Evolutionary conservation across 2,113 vertebrate genomes (phyloP), one percentile per base, ranked within the genome.

Genomic region (Actinemys pallida): DNA sequence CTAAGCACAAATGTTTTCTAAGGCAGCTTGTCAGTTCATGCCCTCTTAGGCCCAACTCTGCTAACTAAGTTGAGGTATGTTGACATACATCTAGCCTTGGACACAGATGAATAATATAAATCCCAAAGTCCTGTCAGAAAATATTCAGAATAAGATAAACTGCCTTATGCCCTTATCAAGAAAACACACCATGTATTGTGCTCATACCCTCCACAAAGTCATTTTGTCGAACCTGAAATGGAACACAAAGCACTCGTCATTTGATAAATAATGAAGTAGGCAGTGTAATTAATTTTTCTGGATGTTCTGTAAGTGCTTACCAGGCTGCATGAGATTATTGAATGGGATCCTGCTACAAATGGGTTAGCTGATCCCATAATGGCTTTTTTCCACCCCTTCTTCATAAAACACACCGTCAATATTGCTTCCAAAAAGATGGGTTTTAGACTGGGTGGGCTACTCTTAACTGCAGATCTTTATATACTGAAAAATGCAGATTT

Each of bases 211-310:
- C 62, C 84, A 42, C 89, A 86, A 78, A 96, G 59, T 95, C 94
- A 95, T 65, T 94, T 94, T 93, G 90, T 94, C 90, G 92, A 93
- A 95, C 29, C 76, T 54, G 72, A 97, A 89, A 79, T 3, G 1
- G 84, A 96, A 93, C 45, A 93, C 9, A 78, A 65, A 87, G 69
- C 65, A 62, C 89, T 47, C 42, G 75, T 81, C 83, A 93, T 94
- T 92, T 62, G 79, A 95, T 93, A 96, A 95, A 93, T 94, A 97
- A 93, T 81, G 89, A 90, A 96, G 86, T 25, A 96, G 88, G 54
- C 94, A 93, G 76, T 93, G 29, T 95, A 96, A 86, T 94, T 96
- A 90, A 90, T 59, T 87, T 56, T 76, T 95, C 83, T 89, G 56
- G 94, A 89, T 50, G 91, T 80, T 78, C 29, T 81, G 86, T 80